phyloP scores from a whole-genome alignment of 2,797 vertebrate species.

The Sebastes glaucus region DNA sequence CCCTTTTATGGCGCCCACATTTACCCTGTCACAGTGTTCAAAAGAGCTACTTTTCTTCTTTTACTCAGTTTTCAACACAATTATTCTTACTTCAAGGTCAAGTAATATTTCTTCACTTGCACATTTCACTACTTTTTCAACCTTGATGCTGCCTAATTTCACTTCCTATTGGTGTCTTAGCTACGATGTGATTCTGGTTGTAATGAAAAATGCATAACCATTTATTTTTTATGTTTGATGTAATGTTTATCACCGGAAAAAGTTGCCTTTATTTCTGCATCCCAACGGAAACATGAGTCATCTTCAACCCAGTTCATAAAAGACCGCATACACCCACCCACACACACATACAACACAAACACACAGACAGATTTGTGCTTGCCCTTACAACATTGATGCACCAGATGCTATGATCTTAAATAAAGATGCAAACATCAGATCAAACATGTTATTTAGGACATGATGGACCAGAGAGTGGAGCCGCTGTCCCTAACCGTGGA shows the following conservation, averaged over 20 bases:
- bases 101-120: neutral
- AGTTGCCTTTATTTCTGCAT: neutral
- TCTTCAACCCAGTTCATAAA: neutral
- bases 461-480: slow-evolving; percentile 40
- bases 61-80: slow-evolving; percentile 9
- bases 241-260: neutral
- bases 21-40: slow-evolving; percentile 21
- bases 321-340: neutral
- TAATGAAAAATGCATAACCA: neutral
- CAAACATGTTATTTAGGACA: slow-evolving; percentile 71
- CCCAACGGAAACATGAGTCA: neutral
- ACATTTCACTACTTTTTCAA: neutral
- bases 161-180: neutral
- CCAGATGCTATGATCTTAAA: slow-evolving; percentile 69
- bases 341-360: slow-evolving; percentile 1
- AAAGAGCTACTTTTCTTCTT: slow-evolving; percentile 32
- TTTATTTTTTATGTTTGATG: neutral
- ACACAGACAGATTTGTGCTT: slow-evolving; percentile 17
- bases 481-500: slow-evolving; percentile 23
- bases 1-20: slow-evolving; percentile 32
- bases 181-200: neutral
- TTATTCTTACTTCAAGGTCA: slow-evolving; percentile 12
- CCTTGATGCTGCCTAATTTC: neutral
- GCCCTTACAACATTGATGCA: slow-evolving; percentile 60
- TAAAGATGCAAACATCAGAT: slow-evolving; percentile 68